These are phyloP conservation scores for Elgonia sp. DNA, from an alignment of 2,888 invertebrate genomes.

Conservation along the genomic window DNA sequence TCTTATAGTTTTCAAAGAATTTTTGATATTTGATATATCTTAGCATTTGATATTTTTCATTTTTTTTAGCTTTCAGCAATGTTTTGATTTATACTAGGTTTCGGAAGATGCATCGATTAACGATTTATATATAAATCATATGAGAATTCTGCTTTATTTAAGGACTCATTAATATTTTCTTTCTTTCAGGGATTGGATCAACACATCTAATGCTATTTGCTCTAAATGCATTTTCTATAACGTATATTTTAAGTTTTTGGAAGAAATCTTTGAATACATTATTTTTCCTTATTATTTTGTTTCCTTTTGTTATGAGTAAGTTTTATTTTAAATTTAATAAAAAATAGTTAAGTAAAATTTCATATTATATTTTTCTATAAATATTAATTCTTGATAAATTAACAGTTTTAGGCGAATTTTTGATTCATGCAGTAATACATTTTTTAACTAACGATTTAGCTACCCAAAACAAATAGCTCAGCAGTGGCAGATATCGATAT, in stretches of 20 bases:
- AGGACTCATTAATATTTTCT: too few species aligned
- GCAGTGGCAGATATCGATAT: not conserved
- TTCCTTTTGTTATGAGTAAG: constrained; percentile 29
- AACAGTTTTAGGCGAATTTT: not conserved
- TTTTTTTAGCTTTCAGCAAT: too few species aligned
- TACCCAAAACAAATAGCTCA: not conserved
- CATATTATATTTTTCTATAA: too few species aligned
- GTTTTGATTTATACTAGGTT: too few species aligned
- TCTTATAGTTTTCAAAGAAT: too few species aligned
- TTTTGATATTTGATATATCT: too few species aligned
- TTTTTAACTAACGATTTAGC: not conserved
- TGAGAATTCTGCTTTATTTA: too few species aligned
- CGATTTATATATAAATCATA: too few species aligned
- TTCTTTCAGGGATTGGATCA: constrained; percentile 14
- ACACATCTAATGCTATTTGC: constrained; percentile 23
- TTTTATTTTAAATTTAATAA: not conserved
- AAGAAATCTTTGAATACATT: constrained; percentile 25
- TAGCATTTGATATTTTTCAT: too few species aligned
- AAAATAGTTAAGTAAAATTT: too few species aligned
- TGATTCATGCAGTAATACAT: not conserved
- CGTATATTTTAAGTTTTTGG: constrained; percentile 34
- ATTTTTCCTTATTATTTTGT: not conserved
- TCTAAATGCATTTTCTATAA: constrained; percentile 23
- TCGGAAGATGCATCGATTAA: too few species aligned
- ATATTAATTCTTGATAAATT: constrained; percentile 11